Percentiles rank a stretch among this genome's conserved stretches.
Evolutionary conservation across 2,113 vertebrate genomes (phyloP).

Genomic region (Loxodonta africana): DNA sequence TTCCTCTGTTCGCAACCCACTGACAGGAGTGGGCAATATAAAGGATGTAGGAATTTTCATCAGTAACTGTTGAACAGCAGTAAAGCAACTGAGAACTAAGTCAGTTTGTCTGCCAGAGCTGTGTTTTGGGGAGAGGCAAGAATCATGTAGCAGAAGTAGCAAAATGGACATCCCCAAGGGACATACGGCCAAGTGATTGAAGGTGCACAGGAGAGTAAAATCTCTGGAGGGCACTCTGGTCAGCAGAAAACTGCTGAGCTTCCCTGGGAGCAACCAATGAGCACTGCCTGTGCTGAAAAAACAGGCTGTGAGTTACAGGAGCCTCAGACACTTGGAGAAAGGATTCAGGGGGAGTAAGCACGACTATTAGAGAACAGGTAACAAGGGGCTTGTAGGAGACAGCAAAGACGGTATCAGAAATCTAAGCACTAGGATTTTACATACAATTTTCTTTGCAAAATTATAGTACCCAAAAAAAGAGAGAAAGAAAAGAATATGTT

Average conservation of each 20-base stretch:
- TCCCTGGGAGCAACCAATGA: neutral
- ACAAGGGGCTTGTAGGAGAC: neutral
- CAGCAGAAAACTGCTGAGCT: neutral
- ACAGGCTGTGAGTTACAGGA: neutral
- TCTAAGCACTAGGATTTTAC: neutral
- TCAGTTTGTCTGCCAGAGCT: neutral
- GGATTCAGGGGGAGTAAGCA: neutral
- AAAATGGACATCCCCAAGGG: accelerated
- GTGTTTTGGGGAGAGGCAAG: neutral
- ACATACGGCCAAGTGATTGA: neutral
- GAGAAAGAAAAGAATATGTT: neutral
- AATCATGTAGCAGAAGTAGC: neutral
- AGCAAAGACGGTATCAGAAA: neutral
- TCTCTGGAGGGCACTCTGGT: neutral
- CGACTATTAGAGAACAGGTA: neutral
- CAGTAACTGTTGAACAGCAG: accelerated
- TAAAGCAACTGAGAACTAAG: neutral
- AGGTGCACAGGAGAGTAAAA: neutral
- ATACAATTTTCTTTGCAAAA: neutral
- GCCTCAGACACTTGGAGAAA: neutral
- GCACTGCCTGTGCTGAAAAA: neutral
- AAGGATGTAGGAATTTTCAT: neutral
- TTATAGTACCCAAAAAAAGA: neutral
- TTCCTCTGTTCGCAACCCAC: accelerated
- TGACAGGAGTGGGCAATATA: neutral